Evolutionary conservation across 2,888 invertebrate species (phyloP).

Genomic region (Eupithecia pulchellata): DNA sequence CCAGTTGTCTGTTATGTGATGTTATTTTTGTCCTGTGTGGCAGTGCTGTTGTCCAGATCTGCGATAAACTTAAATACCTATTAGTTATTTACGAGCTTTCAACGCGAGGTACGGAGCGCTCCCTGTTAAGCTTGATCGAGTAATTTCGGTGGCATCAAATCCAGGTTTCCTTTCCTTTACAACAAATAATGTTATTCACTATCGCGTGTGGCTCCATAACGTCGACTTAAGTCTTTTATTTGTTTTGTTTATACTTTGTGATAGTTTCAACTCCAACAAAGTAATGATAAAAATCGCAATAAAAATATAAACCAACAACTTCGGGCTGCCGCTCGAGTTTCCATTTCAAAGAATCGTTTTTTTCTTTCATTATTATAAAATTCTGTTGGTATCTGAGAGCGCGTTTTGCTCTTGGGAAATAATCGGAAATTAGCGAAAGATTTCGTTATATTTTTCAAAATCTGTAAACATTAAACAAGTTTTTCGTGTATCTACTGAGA

Average conservation of each 20-base stretch:
- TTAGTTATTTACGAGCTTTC: background rate
- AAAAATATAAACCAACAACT: slow-evolving; percentile 15
- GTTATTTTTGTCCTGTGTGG: background rate
- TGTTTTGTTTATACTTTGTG: slow-evolving; percentile 33
- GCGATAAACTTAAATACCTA: background rate
- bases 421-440: slow-evolving; percentile 6
- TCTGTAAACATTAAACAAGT: background rate
- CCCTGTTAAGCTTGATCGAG: background rate
- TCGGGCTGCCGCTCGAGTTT: slow-evolving; percentile 12
- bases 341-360: slow-evolving; percentile 20
- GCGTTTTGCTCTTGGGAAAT: slow-evolving; percentile 3
- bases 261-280: slow-evolving; percentile 29
- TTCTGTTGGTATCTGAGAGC: slow-evolving; percentile 4
- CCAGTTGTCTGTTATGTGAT: background rate
- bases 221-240: slow-evolving; percentile 76
- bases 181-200: slow-evolving; percentile 7
- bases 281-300: slow-evolving; percentile 16
- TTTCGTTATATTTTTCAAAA: background rate
- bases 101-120: background rate
- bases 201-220: slow-evolving; percentile 56
- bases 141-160: slow-evolving; percentile 20
- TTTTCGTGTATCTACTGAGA: background rate
- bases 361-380: slow-evolving; percentile 23
- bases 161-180: slow-evolving; percentile 75
- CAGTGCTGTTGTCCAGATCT: background rate